Evolutionary conservation across 2,113 vertebrate species (phyloP).

Genomic region (Hassar affinis): DNA sequence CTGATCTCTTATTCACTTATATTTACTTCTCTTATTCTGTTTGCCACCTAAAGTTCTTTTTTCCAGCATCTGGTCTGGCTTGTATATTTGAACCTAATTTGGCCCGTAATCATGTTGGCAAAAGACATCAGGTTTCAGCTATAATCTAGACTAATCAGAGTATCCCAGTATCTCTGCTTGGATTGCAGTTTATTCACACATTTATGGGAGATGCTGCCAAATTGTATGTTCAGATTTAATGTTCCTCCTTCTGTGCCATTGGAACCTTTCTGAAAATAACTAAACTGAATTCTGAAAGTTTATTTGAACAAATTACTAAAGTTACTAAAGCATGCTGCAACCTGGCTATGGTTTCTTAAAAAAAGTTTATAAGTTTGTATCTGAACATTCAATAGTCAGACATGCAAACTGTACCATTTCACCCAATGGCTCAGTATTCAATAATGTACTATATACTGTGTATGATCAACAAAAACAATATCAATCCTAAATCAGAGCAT

Average conservation of each 20-base stretch:
- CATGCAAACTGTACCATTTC: neutral
- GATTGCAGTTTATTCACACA: slow-evolving; percentile 36
- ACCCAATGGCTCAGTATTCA: neutral
- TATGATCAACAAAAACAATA: neutral
- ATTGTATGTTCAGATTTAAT: slow-evolving; percentile 1
- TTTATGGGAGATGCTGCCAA: slow-evolving; percentile 13
- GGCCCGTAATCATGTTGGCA: slow-evolving; percentile 62
- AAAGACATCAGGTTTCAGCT: slow-evolving; percentile 38
- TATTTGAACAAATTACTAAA: neutral
- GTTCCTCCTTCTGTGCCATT: neutral
- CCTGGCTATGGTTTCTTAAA: neutral
- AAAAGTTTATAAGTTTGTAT: neutral
- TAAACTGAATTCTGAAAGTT: neutral
- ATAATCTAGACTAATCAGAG: slow-evolving; percentile 47
- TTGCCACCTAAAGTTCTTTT: slow-evolving; percentile 34
- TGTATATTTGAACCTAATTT: slow-evolving; percentile 63
- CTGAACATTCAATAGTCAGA: neutral
- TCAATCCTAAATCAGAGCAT: neutral
- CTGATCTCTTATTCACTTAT: neutral
- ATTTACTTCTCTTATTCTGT: neutral
- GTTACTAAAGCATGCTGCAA: neutral
- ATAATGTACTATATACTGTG: neutral
- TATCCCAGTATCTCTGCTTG: slow-evolving; percentile 18
- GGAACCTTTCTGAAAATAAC: neutral
- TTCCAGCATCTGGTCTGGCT: slow-evolving; percentile 66